Conservation (phyloP, 2,797 vertebrate genomes). For the Danio kyathit region DNA sequence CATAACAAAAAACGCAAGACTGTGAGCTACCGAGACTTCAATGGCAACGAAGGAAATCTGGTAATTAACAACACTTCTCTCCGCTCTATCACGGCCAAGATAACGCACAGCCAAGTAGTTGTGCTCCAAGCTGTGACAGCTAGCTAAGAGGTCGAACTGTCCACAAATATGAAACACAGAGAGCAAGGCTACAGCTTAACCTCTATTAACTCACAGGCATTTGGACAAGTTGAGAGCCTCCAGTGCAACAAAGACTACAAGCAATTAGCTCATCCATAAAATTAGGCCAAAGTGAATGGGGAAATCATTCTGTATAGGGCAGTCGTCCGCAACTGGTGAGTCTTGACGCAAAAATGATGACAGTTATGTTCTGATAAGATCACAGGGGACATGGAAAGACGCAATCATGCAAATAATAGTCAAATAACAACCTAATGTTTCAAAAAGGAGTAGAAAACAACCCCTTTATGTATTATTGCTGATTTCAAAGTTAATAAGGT, state of each 20-base stretch:
- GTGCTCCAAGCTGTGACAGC: slow-evolving; percentile 42
- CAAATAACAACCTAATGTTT: slow-evolving; percentile 3
- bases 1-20: slow-evolving; percentile 64
- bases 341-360: neutral
- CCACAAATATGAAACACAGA: slow-evolving; percentile 27
- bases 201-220: slow-evolving; percentile 23
- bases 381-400: neutral
- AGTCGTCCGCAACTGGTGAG: neutral
- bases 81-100: slow-evolving; percentile 34
- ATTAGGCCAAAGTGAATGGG: slow-evolving; percentile 27
- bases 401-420: neutral
- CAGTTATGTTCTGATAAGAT: neutral
- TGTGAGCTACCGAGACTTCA: slow-evolving; percentile 55
- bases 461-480: neutral
- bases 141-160: slow-evolving; percentile 26
- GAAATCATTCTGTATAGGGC: slow-evolving; percentile 22
- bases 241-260: slow-evolving; percentile 13
- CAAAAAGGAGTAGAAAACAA: neutral
- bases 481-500: neutral
- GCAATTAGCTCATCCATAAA: slow-evolving; percentile 30
- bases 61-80: slow-evolving; percentile 59
- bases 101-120: slow-evolving; percentile 42
- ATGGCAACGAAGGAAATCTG: slow-evolving; percentile 54
- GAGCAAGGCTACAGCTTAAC: slow-evolving; percentile 13
- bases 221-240: slow-evolving; percentile 31